phyloP scores from a whole-genome alignment of 92 coral and sea anemone species.

The Epizoanthus ramosus region DNA sequence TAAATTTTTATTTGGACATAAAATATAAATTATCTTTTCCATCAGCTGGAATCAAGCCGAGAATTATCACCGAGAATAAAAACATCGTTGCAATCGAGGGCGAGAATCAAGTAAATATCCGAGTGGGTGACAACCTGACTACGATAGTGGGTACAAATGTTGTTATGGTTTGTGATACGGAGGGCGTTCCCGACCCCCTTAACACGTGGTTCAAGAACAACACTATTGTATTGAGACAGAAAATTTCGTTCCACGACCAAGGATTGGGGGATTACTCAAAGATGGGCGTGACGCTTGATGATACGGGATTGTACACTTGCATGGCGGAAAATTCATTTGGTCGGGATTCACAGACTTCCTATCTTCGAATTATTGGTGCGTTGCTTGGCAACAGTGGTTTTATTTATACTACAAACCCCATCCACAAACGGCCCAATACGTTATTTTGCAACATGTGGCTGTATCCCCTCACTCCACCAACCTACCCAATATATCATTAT shows the following conservation, averaged over 20 bases:
- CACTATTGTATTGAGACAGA: slow-evolving; percentile 40
- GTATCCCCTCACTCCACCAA: no score
- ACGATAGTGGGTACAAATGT: slow-evolving; percentile 89
- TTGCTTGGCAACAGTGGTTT: neutral
- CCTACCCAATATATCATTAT: no score
- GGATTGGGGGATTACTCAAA: slow-evolving; percentile 55
- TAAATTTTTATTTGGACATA: neutral
- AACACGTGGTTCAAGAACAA: slow-evolving; percentile 78
- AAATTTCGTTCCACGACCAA: slow-evolving; percentile 26
- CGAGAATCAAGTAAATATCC: slow-evolving; percentile 75
- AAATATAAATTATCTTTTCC: neutral
- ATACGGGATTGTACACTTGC: slow-evolving; percentile 83
- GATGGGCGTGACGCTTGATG: slow-evolving; percentile 63
- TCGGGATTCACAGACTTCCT: slow-evolving; percentile 59
- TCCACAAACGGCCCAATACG: no score
- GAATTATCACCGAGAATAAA: slow-evolving; percentile 49
- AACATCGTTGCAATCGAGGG: slow-evolving; percentile 76
- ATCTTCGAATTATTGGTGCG: slow-evolving; percentile 76
- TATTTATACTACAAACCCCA: no score
- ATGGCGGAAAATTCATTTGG: slow-evolving; percentile 84
- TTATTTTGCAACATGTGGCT: no score
- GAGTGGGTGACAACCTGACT: slow-evolving; percentile 80
- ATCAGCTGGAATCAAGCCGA: slow-evolving; percentile 64
- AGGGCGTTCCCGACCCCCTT: slow-evolving; percentile 75
- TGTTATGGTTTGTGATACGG: slow-evolving; percentile 66